Percentiles rank a stretch among this genome's conserved stretches.
phyloP scores from a whole-genome alignment of 2,888 invertebrate species.

The Archaeoteleia sp. region DNA sequence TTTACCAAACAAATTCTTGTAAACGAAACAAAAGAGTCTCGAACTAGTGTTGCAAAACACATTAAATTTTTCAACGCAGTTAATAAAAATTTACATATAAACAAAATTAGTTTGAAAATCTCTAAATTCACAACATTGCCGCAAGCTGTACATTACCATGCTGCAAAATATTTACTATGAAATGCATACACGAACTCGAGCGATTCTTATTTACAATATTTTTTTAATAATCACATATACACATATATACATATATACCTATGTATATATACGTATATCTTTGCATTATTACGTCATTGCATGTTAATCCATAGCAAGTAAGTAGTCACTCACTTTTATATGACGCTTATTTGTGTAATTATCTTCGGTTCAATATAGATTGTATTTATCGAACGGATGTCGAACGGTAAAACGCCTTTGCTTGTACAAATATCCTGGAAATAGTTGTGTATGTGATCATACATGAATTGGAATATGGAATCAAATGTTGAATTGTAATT shows the following conservation, averaged over 20 bases:
- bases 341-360: conserved; percentile 28
- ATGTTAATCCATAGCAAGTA: conserved; percentile 2
- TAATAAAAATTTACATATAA: conserved; percentile 4
- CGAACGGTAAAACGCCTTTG: conserved; percentile 45
- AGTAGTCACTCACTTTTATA: not conserved
- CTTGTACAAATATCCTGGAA: conserved; percentile 44
- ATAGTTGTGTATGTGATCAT: no score
- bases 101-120: conserved; percentile 25
- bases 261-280: conserved; percentile 15
- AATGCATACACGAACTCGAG: conserved; percentile 47
- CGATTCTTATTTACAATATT: conserved; percentile 47
- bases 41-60: no score
- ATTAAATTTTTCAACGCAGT: not conserved
- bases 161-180: conserved; percentile 44
- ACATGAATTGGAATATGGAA: no score
- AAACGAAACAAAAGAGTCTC: no score
- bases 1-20: no score
- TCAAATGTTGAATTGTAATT: no score
- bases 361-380: conserved; percentile 37
- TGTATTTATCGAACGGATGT: conserved; percentile 52
- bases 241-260: conserved; percentile 38
- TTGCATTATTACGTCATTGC: not conserved
- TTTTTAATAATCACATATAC: no score
- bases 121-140: conserved; percentile 39
- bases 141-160: conserved; percentile 50